Base-by-base conservation (phyloP, 2,888 invertebrate species). In the Caenorhabditis japonica region DNA sequence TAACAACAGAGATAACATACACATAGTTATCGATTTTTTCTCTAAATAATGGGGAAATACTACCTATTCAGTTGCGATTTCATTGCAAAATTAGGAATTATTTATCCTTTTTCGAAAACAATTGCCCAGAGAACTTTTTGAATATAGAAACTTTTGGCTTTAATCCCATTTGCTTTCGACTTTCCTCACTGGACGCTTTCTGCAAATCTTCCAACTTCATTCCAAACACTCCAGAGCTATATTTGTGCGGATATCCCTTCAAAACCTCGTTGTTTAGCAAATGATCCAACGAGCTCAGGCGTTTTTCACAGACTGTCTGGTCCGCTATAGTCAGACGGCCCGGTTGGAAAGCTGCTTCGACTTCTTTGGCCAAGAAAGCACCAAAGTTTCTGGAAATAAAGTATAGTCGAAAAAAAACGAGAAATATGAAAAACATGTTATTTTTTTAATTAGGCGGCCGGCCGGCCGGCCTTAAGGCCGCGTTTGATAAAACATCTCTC, bases 201-300 rank as follows among this genome's bases (percentile, higher is more conserved):
- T 79, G 66, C 25, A 83, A 59, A 58, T 81, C 78, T 8, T 68
- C 71, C 17, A 82, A 55, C 15, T 69, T 58, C 59, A 84, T 59
- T 17, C 84, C 84, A 39, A 84, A 82, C 3, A 80, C 72, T 10
- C 84, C 84, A 12, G 82, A 80, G 13, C 70, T 77, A 58, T 85
- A 85, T 13, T 51, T 60, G 59, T 81, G 70, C 19, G 85, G 85
- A 56, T 75, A 81, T 17, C 66, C 75, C 21, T 72, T 60, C 23
- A 69, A 13, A 36, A 82, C 78, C 47, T 81, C 71, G 69, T 84
- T 84, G 23, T 73, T 78, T 34, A 76, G 30, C 5, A 85, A 53
- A 21, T 82, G 76, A 27, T 83, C 76, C 39, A 85, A 59, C 3
- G 84, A 84, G 75, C 36, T 39, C n/a, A 76, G 38, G 27, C 79